phyloP scores from a whole-genome alignment of 2,888 invertebrate genomes.

The Drosophila nr. medialis region DNA sequence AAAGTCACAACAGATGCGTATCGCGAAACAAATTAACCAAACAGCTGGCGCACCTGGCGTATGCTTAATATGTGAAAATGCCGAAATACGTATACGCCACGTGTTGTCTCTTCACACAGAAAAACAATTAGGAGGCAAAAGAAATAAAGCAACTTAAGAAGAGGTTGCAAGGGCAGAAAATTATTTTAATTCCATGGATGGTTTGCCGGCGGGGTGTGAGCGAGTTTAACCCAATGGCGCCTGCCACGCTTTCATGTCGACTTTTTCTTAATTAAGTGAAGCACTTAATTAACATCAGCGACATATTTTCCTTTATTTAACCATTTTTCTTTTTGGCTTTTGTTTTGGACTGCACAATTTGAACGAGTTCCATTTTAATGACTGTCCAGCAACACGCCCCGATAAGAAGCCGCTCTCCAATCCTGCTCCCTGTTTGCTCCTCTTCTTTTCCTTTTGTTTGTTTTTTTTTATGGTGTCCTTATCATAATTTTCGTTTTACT shows the following conservation, averaged over 20 bases:
- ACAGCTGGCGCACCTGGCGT: slow-evolving; percentile 61
- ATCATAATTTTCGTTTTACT: slow-evolving; percentile 67
- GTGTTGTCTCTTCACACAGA: slow-evolving; percentile 20
- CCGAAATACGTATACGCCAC: slow-evolving; percentile 35
- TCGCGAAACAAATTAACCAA: slow-evolving; percentile 52
- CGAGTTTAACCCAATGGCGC: slow-evolving; percentile 33
- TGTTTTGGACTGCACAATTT: slow-evolving; percentile 58
- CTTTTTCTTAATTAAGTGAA: slow-evolving; percentile 80
- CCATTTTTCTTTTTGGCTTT: slow-evolving; percentile 14
- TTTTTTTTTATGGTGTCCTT: slow-evolving; percentile 29
- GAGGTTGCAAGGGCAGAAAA: slow-evolving; percentile 2
- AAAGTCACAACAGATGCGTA: slow-evolving; percentile 18
- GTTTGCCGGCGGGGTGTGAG: slow-evolving; percentile 44
- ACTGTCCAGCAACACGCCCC: slow-evolving; percentile 45
- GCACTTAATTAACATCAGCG: slow-evolving; percentile 77
- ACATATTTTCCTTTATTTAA: slow-evolving; percentile 55
- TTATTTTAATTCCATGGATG: slow-evolving; percentile 1
- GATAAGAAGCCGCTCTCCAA: slow-evolving; percentile 13
- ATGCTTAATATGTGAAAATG: slow-evolving; percentile 36
- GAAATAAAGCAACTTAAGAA: slow-evolving; percentile 27
- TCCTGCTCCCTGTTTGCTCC: neutral
- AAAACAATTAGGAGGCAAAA: slow-evolving; percentile 48
- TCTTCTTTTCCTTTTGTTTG: neutral
- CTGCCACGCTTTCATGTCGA: slow-evolving; percentile 73
- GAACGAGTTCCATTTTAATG: slow-evolving; percentile 66